Evolutionary conservation across 2,888 invertebrate genomes (phyloP), one percentile per base, ranked within the genome.

Genomic region (Agrochola circellaris): DNA sequence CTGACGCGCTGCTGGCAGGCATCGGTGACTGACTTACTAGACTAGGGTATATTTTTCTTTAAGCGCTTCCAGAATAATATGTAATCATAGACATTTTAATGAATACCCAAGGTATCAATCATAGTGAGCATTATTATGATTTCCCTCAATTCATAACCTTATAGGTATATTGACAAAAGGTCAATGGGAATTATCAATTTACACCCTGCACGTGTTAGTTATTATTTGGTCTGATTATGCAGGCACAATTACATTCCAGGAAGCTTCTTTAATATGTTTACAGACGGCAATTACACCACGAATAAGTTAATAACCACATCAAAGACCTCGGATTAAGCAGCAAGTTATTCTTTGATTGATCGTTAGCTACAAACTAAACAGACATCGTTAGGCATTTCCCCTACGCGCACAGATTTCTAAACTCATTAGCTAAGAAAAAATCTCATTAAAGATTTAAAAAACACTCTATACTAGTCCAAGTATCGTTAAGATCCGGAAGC

Each of bases 361-460:
- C 71, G n/a, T 83, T 72, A 70, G 71, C 64, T 71, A 34, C 68
- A 64, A 85, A 73, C 51, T 62, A 69, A 81, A 77, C 38, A 67
- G 54, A 71, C 68, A 58, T 85, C 70, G 64, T 30, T 8, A 68
- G 26, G 56, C 70, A 51, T 72, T 85, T 83, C 51, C 73, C 73
- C 26, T 72, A 58, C 48, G 66, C 60, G 58, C 54, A 23, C 42
- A 68, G 83, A 75, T 84, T 84, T 84, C 74, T 82, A 86, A 82
- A 83, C 73, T 65, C 74, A 82, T 88, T 88, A 82, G 34, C 48
- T 64, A 73, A 77, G 75, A 87, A 88, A 85, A 87, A 76, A 65
- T 51, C 73, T 82, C 78, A 78, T 81, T 81, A 85, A 68, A 38
- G 77, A 77, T 69, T 83, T 54, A 66, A 81, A 86, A 87, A 87